Conservation (phyloP, 2,888 invertebrate genomes). For the Orthosia gracilis region DNA sequence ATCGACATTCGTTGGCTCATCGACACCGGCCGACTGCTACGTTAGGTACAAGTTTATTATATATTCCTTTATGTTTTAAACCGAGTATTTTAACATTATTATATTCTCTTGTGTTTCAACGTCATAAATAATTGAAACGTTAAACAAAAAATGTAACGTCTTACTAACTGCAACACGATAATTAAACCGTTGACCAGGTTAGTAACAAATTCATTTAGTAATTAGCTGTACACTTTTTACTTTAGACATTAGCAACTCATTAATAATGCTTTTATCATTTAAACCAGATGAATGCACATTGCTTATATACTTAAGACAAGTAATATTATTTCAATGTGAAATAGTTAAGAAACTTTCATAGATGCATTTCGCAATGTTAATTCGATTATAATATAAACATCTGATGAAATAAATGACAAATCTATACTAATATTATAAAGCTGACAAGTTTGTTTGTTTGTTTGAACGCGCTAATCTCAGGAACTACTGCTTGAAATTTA, state of each 20-base stretch:
- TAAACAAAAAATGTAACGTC: slow-evolving; percentile 43
- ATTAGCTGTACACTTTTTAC: slow-evolving; percentile 48
- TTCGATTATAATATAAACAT: slow-evolving; percentile 51
- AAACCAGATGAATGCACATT: slow-evolving; percentile 35
- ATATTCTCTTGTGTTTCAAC: slow-evolving; percentile 27
- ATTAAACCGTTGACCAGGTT: slow-evolving; percentile 32
- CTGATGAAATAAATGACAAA: slow-evolving; percentile 55
- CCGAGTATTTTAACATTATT: slow-evolving; percentile 17
- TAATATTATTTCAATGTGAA: slow-evolving; percentile 24
- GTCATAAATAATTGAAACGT: slow-evolving; percentile 45
- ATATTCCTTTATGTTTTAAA: slow-evolving; percentile 29
- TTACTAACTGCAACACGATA: slow-evolving; percentile 29
- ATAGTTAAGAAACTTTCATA: slow-evolving; percentile 35
- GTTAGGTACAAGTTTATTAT: slow-evolving; percentile 20
- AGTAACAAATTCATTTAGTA: slow-evolving; percentile 36
- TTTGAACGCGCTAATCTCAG: too few relatives aligned
- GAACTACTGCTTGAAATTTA: too few relatives aligned
- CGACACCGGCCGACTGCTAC: slow-evolving; percentile 10
- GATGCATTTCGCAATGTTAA: slow-evolving; percentile 45
- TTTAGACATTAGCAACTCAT: slow-evolving; percentile 27
- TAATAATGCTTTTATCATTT: slow-evolving; percentile 34
- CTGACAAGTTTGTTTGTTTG: too few relatives aligned
- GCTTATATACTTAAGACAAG: slow-evolving; percentile 29
- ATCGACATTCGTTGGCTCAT: slow-evolving; percentile 26
- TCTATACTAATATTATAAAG: too few relatives aligned